These are phyloP conservation scores for Neoitamus cyanurus DNA, from an alignment of 2,888 invertebrate species.

Conservation along the genomic window DNA sequence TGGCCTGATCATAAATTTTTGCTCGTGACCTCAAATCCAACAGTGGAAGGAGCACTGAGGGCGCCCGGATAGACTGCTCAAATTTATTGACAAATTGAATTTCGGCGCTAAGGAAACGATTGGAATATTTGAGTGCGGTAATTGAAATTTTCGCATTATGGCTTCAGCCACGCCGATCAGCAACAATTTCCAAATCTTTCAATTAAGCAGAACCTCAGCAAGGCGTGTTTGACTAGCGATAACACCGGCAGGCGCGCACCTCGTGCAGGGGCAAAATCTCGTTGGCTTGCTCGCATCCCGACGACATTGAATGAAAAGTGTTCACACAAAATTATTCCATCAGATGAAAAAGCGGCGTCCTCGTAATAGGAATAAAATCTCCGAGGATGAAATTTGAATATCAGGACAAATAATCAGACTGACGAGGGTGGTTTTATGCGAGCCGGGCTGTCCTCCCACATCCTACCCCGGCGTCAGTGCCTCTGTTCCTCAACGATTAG, in stretches of 20 bases:
- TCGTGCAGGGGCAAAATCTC: not conserved
- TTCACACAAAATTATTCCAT: slow-evolving; percentile 35
- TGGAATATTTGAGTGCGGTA: not conserved
- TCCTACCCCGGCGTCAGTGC: not conserved
- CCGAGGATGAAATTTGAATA: slow-evolving; percentile 51
- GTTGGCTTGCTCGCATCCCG: not conserved
- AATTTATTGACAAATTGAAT: not conserved
- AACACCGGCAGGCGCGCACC: slow-evolving; percentile 39
- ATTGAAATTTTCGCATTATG: slow-evolving; percentile 21
- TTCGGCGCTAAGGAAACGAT: not conserved
- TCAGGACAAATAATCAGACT: slow-evolving; percentile 51
- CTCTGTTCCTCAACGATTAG: slow-evolving; percentile 29
- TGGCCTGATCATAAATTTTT: slow-evolving; percentile 8
- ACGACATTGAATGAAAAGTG: slow-evolving; percentile 20
- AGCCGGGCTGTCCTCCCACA: not conserved
- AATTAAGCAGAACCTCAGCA: slow-evolving; percentile 44
- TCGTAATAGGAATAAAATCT: slow-evolving; percentile 48
- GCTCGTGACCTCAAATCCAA: not conserved
- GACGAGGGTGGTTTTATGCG: slow-evolving; percentile 34
- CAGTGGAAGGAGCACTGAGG: not conserved
- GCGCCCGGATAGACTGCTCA: not conserved
- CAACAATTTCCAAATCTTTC: slow-evolving; percentile 43
- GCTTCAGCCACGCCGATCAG: not conserved
- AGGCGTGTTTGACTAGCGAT: slow-evolving; percentile 50
- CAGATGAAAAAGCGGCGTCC: slow-evolving; percentile 25